Conservation (phyloP, 2,888 invertebrate species). For the Yponomeuta evonymella region DNA sequence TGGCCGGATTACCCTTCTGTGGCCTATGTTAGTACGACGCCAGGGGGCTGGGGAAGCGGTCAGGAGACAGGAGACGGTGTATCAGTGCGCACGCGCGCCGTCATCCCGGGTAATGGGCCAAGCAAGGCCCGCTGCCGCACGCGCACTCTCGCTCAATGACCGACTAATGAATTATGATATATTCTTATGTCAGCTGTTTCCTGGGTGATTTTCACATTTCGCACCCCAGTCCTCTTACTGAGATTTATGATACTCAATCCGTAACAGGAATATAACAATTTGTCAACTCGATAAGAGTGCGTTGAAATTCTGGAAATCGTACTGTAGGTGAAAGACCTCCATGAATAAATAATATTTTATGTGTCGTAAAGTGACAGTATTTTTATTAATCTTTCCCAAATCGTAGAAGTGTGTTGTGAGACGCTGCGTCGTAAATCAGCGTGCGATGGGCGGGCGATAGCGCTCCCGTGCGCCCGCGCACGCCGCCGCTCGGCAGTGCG, state of each 20-base stretch:
- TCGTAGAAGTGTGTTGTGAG: slow-evolving; percentile 45
- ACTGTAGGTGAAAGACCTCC: slow-evolving; percentile 1
- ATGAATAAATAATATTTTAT: slow-evolving; percentile 24
- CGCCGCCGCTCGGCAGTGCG: slow-evolving; percentile 23
- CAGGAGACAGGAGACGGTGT: slow-evolving; percentile 38
- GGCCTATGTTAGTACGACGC: slow-evolving; percentile 22
- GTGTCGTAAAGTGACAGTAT: slow-evolving; percentile 19
- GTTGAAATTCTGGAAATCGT: slow-evolving; percentile 8
- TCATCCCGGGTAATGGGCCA: slow-evolving; percentile 68
- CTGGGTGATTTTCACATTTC: slow-evolving; percentile 55
- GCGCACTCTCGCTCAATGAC: slow-evolving; percentile 48
- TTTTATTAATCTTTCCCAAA: slow-evolving; percentile 29
- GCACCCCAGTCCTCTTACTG: slow-evolving; percentile 24
- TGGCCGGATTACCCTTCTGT: slow-evolving; percentile 32
- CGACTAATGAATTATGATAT: slow-evolving; percentile 49
- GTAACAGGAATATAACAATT: slow-evolving; percentile 2
- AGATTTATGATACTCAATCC: slow-evolving; percentile 16
- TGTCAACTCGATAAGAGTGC: not conserved
- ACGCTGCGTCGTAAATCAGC: slow-evolving; percentile 60
- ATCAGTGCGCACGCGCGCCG: slow-evolving; percentile 64
- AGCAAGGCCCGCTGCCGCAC: slow-evolving; percentile 39
- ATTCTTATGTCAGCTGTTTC: slow-evolving; percentile 52
- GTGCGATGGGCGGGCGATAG: slow-evolving; percentile 60
- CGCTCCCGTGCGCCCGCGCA: slow-evolving; percentile 46
- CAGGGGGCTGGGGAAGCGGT: slow-evolving; percentile 29